Evolutionary conservation across 2,113 vertebrate genomes (phyloP), one percentile per base, ranked within the genome.

Genomic region (Poicephalus gulielmi): DNA sequence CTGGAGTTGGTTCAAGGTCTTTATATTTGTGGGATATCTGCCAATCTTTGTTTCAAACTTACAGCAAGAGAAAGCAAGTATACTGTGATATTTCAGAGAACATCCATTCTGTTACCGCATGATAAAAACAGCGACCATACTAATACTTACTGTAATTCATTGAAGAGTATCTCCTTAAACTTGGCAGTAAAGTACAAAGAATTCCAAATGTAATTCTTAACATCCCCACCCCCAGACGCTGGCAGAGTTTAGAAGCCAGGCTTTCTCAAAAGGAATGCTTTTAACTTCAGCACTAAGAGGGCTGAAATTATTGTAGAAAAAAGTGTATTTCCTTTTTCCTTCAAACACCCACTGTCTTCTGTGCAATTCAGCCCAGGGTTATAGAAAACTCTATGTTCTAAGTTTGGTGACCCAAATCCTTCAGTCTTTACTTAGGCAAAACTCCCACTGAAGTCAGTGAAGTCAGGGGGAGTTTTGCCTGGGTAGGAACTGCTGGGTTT

Each of bases 381-480:
- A 80, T 31, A 94, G 96, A 94, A 94, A 96, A 96, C 78, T 83
- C 86, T 85, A 12, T 69, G 66, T 87, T 84, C 81, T 77, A 87
- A 47, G 59, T 76, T 69, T 79, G 83, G 66, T 87, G 95, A 95
- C 91, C 92, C 81, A 97, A 96, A 92, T 73, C 74, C 91, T 94
- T 85, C 88, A 87, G 86, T 95, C 96, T 96, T 96, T 94, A 92
- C 77, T 94, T 92, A 84, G 86, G 96, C 91, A 94, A 47, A 94
- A 83, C 37, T 94, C 88, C 94, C 83, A 25, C 77, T 66, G 62
- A 82, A 94, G 69, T 64, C 76, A 94, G 33, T 84, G 93, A 92
- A 94, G 57, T 88, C 83, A 95, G 92, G 43, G 76, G 90, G 92
- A 94, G 73, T 57, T 92, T 60, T 79, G 86, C 86, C 90, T 84